Conservation (phyloP, 2,113 vertebrate species). For the zebrafish (Danio rerio) region DNA sequence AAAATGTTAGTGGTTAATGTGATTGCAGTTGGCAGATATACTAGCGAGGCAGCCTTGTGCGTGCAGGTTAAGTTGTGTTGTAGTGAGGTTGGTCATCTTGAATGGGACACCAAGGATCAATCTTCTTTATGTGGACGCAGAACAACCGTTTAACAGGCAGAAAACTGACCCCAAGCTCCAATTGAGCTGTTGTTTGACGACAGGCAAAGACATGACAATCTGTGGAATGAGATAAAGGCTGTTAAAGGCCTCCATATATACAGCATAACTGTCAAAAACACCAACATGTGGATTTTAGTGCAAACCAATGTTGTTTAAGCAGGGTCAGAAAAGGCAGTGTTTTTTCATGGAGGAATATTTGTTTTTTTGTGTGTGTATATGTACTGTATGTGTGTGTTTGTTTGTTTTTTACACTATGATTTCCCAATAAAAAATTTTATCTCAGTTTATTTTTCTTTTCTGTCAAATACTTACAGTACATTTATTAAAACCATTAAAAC, state of each 20-base stretch:
- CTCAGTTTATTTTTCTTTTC: too few relatives aligned
- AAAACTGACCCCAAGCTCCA: not conserved
- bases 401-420: too few relatives aligned
- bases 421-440: too few relatives aligned
- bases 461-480: too few relatives aligned
- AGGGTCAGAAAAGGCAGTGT: too few relatives aligned
- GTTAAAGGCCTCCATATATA: not conserved
- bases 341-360: too few relatives aligned
- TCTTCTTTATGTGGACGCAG: constrained; percentile 63
- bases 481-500: too few relatives aligned
- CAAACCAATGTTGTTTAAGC: not conserved
- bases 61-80: constrained; percentile 66
- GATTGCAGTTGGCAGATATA: constrained; percentile 67
- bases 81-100: constrained; percentile 62
- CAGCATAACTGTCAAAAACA: not conserved
- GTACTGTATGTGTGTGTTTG: too few relatives aligned
- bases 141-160: constrained; percentile 27
- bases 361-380: too few relatives aligned
- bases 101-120: constrained; percentile 63
- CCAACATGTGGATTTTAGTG: not conserved
- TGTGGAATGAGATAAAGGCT: not conserved
- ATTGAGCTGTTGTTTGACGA: not conserved
- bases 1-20: constrained; percentile 66
- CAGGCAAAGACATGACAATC: constrained; percentile 6
- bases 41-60: constrained; percentile 61